phyloP scores from a whole-genome alignment of 2,113 vertebrate species.

The Hylia prasina region DNA sequence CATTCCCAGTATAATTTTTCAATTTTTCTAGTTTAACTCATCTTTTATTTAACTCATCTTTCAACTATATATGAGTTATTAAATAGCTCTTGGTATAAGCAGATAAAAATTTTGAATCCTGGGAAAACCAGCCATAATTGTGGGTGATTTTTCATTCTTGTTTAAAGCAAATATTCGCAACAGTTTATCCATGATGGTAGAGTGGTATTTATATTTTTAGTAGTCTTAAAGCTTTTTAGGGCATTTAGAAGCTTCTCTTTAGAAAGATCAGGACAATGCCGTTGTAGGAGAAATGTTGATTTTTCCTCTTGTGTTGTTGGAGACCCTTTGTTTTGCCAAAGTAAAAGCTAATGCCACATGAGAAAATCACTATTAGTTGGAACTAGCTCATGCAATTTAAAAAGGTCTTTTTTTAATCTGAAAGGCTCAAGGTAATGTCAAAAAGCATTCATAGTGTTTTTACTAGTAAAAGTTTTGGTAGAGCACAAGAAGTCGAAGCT shows the following conservation, averaged over 20 bases:
- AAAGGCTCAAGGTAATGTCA: background rate
- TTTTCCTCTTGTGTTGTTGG: background rate
- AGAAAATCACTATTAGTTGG: background rate
- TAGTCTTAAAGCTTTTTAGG: background rate
- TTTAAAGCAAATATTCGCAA: background rate
- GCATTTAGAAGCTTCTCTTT: background rate
- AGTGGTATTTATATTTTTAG: background rate
- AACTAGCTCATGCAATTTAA: background rate
- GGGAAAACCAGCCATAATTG: background rate
- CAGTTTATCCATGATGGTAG: background rate
- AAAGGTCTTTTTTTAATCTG: background rate
- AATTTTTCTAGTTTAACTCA: background rate
- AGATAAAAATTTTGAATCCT: background rate
- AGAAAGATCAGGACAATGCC: background rate
- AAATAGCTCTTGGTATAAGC: background rate
- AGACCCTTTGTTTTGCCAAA: background rate
- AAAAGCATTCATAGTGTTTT: background rate
- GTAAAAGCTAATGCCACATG: background rate
- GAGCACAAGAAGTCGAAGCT: background rate
- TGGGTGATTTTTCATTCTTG: background rate
- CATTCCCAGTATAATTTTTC: background rate
- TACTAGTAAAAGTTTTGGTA: background rate
- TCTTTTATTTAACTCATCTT: background rate
- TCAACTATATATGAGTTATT: background rate
- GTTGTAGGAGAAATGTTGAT: conserved; percentile 1